Evolutionary conservation across 2,113 vertebrate species (phyloP).

Genomic region (Takifugu flavidus): DNA sequence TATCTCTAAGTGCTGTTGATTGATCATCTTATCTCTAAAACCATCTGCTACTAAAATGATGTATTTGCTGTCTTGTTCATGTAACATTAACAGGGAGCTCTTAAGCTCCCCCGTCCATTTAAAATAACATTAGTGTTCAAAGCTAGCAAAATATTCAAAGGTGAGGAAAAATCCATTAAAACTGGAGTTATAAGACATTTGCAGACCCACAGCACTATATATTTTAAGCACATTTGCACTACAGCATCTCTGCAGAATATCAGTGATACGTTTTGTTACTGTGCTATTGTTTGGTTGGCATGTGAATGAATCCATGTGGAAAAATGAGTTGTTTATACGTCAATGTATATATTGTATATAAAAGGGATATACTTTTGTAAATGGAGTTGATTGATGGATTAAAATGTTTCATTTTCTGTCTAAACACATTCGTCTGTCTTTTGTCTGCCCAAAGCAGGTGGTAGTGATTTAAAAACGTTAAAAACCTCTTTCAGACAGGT

Average conservation of each 20-base stretch:
- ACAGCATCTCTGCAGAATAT: slow-evolving; percentile 68
- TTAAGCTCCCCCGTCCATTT: slow-evolving; percentile 14
- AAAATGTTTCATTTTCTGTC: slow-evolving; percentile 72
- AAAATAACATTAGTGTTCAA: slow-evolving; percentile 23
- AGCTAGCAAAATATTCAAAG: slow-evolving; percentile 27
- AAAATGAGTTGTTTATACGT: slow-evolving; percentile 70
- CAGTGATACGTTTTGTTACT: slow-evolving; percentile 60
- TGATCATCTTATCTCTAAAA: slow-evolving; percentile 62
- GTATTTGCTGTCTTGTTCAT: slow-evolving; percentile 22
- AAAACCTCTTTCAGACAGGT: slow-evolving; percentile 29
- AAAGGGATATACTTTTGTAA: slow-evolving; percentile 81
- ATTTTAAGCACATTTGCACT: slow-evolving; percentile 73
- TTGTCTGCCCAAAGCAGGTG: slow-evolving; percentile 37
- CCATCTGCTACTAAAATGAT: slow-evolving; percentile 17
- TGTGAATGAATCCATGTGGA: slow-evolving; percentile 66
- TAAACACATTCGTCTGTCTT: slow-evolving; percentile 43
- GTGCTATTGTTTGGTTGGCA: slow-evolving; percentile 64
- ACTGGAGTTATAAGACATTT: slow-evolving; percentile 59
- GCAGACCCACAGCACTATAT: slow-evolving; percentile 65
- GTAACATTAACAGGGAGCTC: slow-evolving; percentile 6
- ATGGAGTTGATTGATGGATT: slow-evolving; percentile 74
- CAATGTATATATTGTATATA: slow-evolving; percentile 78
- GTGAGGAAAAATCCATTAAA: slow-evolving; percentile 24
- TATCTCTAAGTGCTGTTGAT: slow-evolving; percentile 57
- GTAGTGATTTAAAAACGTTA: slow-evolving; percentile 50